Percentiles rank a stretch among this genome's conserved stretches.
Conservation (phyloP, 92 coral and sea anemone genomes). For the Nematostella vectensis region DNA sequence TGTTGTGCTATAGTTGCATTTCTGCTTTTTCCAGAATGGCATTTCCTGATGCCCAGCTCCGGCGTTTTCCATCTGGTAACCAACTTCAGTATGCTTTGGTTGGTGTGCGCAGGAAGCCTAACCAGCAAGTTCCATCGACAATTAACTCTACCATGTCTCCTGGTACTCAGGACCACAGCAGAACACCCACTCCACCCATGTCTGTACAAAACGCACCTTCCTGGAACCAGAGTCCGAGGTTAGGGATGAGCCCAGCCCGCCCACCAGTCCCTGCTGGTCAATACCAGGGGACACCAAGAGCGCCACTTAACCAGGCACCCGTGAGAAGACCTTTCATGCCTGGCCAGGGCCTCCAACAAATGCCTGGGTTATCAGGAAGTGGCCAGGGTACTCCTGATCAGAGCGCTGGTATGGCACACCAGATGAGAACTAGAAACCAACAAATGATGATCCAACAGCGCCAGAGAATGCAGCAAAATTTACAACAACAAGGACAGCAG, state of each 20-base stretch:
- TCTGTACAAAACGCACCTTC: constrained; percentile 40
- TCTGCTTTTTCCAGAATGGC: constrained; percentile 44
- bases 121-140: constrained; percentile 55
- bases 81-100: constrained; percentile 83
- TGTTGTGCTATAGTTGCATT: too few relatives aligned
- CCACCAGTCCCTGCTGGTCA: constrained; percentile 22
- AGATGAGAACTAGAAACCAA: constrained; percentile 1
- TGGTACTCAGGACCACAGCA: constrained; percentile 3
- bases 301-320: not conserved
- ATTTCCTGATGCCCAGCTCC: constrained; percentile 80
- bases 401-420: not conserved
- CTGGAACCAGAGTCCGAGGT: constrained; percentile 43
- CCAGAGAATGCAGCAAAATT: constrained; percentile 5
- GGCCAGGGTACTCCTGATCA: constrained; percentile 1
- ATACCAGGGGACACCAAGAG: constrained; percentile 3
- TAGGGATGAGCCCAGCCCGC: constrained; percentile 1
- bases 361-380: constrained; percentile 1
- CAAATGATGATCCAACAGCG: not conserved
- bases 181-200: constrained; percentile 72
- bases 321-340: constrained; percentile 18
- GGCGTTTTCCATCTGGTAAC: constrained; percentile 66
- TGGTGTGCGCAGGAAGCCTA: constrained; percentile 70
- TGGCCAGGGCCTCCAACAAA: constrained; percentile 12
- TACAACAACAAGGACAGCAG: constrained; percentile 3
- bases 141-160: constrained; percentile 20